Conservation (phyloP, 2,113 vertebrate genomes). For the Cavia aperea region DNA sequence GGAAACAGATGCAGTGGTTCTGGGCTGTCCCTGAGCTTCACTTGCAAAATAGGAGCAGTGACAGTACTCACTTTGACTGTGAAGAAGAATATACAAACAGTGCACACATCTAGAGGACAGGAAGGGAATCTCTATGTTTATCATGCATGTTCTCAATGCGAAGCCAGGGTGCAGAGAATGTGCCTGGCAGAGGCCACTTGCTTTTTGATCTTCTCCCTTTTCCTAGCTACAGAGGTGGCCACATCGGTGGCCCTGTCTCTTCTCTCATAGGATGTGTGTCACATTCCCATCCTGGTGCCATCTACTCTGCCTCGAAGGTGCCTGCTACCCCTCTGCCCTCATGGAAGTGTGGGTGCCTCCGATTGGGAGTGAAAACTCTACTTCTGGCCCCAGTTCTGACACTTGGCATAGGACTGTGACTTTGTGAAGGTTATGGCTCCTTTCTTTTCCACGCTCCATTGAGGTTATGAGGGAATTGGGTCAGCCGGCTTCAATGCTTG, state of each 20-base stretch:
- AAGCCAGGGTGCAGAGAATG: no score
- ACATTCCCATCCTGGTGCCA: background rate
- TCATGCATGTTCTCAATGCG: no score
- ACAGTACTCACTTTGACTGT: background rate
- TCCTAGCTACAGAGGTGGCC: background rate
- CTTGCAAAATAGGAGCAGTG: background rate
- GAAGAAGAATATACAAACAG: background rate
- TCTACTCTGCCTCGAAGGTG: background rate
- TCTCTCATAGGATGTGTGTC: background rate
- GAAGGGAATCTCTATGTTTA: no score
- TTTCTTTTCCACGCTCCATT: background rate
- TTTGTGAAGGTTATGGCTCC: background rate
- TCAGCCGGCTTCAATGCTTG: background rate
- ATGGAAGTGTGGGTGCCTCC: accelerated
- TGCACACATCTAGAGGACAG: no score
- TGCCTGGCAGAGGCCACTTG: background rate
- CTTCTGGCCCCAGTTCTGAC: background rate
- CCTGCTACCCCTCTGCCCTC: accelerated
- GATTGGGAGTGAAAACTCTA: background rate
- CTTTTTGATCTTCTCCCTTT: accelerated
- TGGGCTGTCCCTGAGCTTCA: background rate
- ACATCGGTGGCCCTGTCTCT: background rate
- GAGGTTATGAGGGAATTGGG: background rate
- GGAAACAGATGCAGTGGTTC: background rate
- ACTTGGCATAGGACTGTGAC: background rate